phyloP scores from a whole-genome alignment of 2,113 vertebrate species.

The Plecturocebus donacophilus region DNA sequence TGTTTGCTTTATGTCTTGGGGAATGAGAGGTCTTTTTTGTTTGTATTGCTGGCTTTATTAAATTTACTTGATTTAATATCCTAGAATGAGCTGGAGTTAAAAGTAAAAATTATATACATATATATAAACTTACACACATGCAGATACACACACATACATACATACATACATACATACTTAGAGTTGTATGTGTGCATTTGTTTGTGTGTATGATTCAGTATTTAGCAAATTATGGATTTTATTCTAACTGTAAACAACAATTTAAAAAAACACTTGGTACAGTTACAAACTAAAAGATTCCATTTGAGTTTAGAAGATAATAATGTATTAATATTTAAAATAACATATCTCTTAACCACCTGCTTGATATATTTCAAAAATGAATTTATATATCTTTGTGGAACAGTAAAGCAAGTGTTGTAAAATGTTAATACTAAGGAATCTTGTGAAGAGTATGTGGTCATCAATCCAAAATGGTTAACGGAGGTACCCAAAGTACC shows the following conservation, averaged over 20 bases:
- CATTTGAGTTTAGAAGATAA: background rate
- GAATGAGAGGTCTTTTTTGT: background rate
- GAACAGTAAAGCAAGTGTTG: background rate
- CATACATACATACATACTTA: too few relatives aligned
- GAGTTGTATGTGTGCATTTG: background rate
- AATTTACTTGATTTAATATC: background rate
- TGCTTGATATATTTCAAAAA: background rate
- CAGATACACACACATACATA: too few relatives aligned
- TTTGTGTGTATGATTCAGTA: background rate
- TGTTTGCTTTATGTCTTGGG: background rate
- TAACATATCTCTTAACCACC: background rate
- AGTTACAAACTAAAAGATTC: background rate
- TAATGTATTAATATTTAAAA: background rate
- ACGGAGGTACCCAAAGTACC: fast-evolving
- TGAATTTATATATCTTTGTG: background rate
- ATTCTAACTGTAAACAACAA: background rate
- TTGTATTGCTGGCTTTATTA: background rate
- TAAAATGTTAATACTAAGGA: background rate
- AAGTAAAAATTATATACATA: background rate
- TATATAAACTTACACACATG: too few relatives aligned
- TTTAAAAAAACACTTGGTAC: background rate
- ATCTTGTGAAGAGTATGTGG: background rate
- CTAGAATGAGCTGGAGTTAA: background rate
- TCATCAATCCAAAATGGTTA: background rate
- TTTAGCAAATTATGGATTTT: background rate